phyloP scores from a whole-genome alignment of 2,888 invertebrate genomes.

The Omphaloscelis lunosa region DNA sequence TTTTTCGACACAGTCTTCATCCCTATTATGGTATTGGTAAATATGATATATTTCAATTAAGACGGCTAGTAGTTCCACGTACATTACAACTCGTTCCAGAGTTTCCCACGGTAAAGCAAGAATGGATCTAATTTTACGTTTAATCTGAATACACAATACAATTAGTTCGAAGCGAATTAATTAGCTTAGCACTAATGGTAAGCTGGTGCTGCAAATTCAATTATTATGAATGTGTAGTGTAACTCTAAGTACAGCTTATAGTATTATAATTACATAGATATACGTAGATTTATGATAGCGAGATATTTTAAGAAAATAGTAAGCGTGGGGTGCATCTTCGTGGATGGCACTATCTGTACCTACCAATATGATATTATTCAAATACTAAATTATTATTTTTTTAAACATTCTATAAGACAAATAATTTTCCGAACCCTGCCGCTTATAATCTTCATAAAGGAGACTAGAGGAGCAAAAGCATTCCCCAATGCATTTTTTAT shows the following conservation, averaged over 20 bases:
- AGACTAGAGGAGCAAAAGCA: not conserved
- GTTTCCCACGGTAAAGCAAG: slow-evolving; percentile 30
- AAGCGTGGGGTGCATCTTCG: too few species aligned
- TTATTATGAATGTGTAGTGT: slow-evolving; percentile 3
- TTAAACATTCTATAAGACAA: too few species aligned
- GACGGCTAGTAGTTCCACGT: not conserved
- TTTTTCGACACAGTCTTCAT: too few species aligned
- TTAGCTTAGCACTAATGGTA: slow-evolving; percentile 32
- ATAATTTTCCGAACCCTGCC: not conserved
- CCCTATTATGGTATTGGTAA: not conserved
- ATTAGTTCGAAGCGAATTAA: slow-evolving; percentile 37
- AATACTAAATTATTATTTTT: too few species aligned
- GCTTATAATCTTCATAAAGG: not conserved
- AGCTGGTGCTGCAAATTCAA: slow-evolving; percentile 25
- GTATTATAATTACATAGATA: too few species aligned
- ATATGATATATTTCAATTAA: slow-evolving; percentile 23
- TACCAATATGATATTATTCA: not conserved
- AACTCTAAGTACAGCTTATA: not conserved
- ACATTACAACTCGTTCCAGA: slow-evolving; percentile 23
- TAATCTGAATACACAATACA: slow-evolving; percentile 40
- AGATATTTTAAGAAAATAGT: too few species aligned
- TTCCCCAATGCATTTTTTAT: not conserved
- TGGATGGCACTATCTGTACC: too few species aligned
- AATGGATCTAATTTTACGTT: slow-evolving; percentile 48
- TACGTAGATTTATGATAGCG: too few species aligned